Base-by-base conservation (phyloP, 2,888 invertebrate genomes). In the Zaprionus lineosus region DNA sequence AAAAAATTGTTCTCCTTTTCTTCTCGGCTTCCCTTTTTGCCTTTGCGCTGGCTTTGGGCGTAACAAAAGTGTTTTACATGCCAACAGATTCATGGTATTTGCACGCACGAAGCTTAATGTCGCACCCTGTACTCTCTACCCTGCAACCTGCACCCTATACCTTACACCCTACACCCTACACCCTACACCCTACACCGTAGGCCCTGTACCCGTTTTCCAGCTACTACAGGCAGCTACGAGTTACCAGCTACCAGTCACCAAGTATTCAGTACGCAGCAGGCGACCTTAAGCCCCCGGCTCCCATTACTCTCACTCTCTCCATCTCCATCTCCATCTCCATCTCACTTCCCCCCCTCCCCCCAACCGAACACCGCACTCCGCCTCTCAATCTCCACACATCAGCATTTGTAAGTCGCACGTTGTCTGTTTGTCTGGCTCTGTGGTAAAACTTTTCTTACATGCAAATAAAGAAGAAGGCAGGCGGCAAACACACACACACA, bases 61-160 rank as follows among this genome's bases (percentile, higher is more conserved):
- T 71, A 72, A 85, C 86, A 78, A 78, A 79, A 83, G 86, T 85
- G 78, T 78, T 78, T 78, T 78, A 78, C 78, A 78, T 78, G 78
- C 78, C 78, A 72, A 85, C 78, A 78, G 78, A 78, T 78, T 78
- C 78, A 85, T 85, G 81, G 78, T 84, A 79, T 79, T 84, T 79
- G 81, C 84, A 85, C 84, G 78, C 84, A 86, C 84, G 84, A 58
- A 86, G 86, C 78, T 86, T 79, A 86, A 84, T 86, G 81, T 79
- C 84, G 66, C 81, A 83, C 50, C 73, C 55, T 31, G 58, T 58
- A 34, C 40, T 53, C 18, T 21, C 21, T 21, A 24, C 24, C 24
- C 24, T 3, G 6, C 8, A 24, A 2, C 73, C 55, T 34, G 61
- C 60, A 39, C 40, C 59, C 18, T n/a, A n/a, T n/a, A 83, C 50